A percentile compares a stretch with the other conserved stretches of the same genome.
These are phyloP conservation scores for Sitta europaea DNA, from an alignment of 2,113 vertebrate genomes.

Conservation along the genomic window DNA sequence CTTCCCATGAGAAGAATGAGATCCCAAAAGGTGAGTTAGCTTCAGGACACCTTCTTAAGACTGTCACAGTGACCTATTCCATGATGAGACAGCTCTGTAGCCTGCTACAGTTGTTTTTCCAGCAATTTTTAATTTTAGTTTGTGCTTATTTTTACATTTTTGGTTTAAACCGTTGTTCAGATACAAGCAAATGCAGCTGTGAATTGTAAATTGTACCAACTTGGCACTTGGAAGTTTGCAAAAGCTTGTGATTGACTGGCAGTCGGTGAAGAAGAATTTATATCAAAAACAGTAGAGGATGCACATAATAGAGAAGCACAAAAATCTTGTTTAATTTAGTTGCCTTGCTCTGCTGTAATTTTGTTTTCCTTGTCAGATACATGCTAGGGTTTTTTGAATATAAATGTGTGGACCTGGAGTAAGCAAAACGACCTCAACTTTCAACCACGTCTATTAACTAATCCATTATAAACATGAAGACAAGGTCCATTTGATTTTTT, in stretches of 20 bases:
- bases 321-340: background rate
- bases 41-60: background rate
- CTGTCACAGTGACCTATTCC: rapidly evolving
- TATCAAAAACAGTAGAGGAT: background rate
- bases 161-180: background rate
- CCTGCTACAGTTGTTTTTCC: background rate
- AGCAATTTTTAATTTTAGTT: background rate
- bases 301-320: background rate
- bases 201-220: background rate
- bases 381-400: background rate
- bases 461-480: background rate
- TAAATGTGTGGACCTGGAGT: background rate
- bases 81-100: background rate
- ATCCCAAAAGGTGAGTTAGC: background rate
- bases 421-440: background rate
- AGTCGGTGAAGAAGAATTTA: background rate
- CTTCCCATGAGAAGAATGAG: background rate
- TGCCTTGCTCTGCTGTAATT: background rate
- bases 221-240: background rate
- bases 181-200: background rate
- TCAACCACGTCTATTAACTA: background rate
- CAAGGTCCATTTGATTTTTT: background rate
- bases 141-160: background rate
- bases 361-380: background rate
- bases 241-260: background rate